Evolutionary conservation across 2,797 vertebrate species (phyloP), one percentile per base, ranked within the genome.

Genomic region (Crypturellus tataupa): DNA sequence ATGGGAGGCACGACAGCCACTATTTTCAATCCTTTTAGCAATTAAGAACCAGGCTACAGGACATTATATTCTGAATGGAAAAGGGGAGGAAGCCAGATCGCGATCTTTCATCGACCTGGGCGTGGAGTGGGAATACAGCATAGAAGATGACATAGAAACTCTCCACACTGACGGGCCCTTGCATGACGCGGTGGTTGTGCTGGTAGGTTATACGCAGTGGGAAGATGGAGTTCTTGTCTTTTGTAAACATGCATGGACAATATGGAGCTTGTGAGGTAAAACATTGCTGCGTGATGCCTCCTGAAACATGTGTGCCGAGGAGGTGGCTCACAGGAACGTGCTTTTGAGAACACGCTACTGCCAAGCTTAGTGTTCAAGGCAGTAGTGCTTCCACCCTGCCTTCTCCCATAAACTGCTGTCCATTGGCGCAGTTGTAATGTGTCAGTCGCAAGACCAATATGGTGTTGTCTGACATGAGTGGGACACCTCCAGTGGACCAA

Each of bases 21-120:
- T 93, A 35, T 40, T 95, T 80, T 96, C 85, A 1, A 68, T 94
- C 91, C 65, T 97, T 98, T 49, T 97, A 99, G 99, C 99, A 10
- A 98, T 99, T 96, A 99, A 99, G 98, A 99, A 99, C 97, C 99
- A 99, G 95, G 99, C 98, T 1, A 99, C 99, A 1, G 99, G 99
- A 42, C 99, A 99, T 96, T 99, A 99, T 83, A 98, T 99, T 68
- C 98, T 99, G 84, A 99, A 99, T 0, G 98, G 99, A 40, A 99
- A 99, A 97, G 98, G 99, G 63, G 99, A 99, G 68, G 98, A 99
- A 77, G 97, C 98, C 35, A 98, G 97, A 89, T 98, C 99, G 29
- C 97, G 98, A 19, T 99, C 97, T 78, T 99, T 99, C 97, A 99
- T 99, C 16, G 99, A 99, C 76, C 97, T 99, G 47, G 99, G 99